Evolutionary conservation across 2,888 invertebrate species (phyloP).

Genomic region (Dicyrtoma fusca): DNA sequence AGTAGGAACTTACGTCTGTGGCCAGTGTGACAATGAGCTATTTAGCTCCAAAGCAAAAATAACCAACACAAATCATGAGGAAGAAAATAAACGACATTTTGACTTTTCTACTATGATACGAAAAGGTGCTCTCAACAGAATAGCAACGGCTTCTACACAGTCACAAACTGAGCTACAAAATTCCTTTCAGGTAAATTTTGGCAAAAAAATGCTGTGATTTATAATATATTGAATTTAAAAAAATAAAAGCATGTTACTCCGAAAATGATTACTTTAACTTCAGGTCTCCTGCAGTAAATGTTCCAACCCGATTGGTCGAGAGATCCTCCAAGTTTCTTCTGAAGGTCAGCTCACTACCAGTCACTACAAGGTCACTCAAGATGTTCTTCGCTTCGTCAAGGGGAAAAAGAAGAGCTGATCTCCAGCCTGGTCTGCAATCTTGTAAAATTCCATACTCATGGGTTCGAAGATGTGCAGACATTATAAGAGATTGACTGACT

Average conservation of each 20-base stretch:
- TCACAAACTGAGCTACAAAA: not conserved
- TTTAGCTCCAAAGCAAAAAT: slow-evolving; percentile 8
- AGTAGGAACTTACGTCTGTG: slow-evolving; percentile 5
- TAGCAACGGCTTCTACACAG: not conserved
- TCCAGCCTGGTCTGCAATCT: slow-evolving; percentile 20
- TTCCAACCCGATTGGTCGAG: not conserved
- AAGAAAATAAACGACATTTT: no score
- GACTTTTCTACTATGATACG: not conserved
- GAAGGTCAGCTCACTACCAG: no score
- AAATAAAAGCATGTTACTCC: no score
- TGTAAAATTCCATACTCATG: no score
- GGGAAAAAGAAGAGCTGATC: slow-evolving; percentile 7
- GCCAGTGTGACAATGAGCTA: slow-evolving; percentile 1
- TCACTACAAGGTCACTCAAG: not conserved
- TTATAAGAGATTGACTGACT: no score
- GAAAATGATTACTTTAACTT: not conserved
- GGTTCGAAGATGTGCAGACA: no score
- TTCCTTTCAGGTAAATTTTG: no score
- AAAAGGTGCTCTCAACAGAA: not conserved
- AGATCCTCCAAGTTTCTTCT: not conserved
- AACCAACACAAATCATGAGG: not conserved
- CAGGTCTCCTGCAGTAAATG: slow-evolving; percentile 2
- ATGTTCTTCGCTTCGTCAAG: not conserved
- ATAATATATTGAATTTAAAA: not conserved
- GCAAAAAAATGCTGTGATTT: not conserved